Percentiles rank a stretch among this genome's conserved stretches.
These are phyloP conservation scores for Amiota minor DNA, from an alignment of 2,888 invertebrate genomes.

Conservation along the genomic window DNA sequence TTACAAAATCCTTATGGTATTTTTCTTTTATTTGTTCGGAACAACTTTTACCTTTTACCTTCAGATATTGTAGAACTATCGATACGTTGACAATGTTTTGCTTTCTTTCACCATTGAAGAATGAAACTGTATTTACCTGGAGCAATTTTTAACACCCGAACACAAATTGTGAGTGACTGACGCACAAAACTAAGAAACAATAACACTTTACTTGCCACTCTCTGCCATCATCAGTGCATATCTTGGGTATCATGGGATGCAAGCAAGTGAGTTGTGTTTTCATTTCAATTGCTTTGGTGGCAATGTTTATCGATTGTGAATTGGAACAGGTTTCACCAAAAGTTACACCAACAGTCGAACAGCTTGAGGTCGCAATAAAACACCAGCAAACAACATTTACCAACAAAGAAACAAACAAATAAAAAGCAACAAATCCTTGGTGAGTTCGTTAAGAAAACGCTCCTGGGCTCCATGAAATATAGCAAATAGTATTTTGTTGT, in stretches of 20 bases:
- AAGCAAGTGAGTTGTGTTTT: slow-evolving; percentile 37
- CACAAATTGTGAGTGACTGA: slow-evolving; percentile 33
- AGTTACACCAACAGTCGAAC: slow-evolving; percentile 44
- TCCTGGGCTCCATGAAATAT: background rate
- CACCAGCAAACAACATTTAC: slow-evolving; percentile 22
- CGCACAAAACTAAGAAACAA: slow-evolving; percentile 39
- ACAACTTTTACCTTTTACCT: slow-evolving; percentile 13
- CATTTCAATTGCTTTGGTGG: slow-evolving; percentile 53
- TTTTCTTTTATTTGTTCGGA: too few relatives aligned
- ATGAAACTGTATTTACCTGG: slow-evolving; percentile 27
- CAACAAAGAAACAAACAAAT: slow-evolving; percentile 18
- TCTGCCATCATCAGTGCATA: too few relatives aligned
- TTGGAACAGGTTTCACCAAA: slow-evolving; percentile 42
- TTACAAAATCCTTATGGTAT: too few relatives aligned
- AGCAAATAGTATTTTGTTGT: too few relatives aligned
- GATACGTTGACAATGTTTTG: slow-evolving; percentile 39
- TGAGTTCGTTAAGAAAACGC: slow-evolving; percentile 54
- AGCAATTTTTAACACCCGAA: slow-evolving; percentile 50
- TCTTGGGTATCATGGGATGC: too few relatives aligned
- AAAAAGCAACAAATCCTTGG: slow-evolving; percentile 50
- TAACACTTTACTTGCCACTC: slow-evolving; percentile 22
- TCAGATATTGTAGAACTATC: slow-evolving; percentile 29
- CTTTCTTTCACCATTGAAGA: background rate
- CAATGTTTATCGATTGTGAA: slow-evolving; percentile 51
- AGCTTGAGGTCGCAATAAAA: slow-evolving; percentile 49